Percentiles rank a stretch among this genome's conserved stretches.
Conservation (phyloP, 2,888 invertebrate genomes). For the Apamea monoglypha region DNA sequence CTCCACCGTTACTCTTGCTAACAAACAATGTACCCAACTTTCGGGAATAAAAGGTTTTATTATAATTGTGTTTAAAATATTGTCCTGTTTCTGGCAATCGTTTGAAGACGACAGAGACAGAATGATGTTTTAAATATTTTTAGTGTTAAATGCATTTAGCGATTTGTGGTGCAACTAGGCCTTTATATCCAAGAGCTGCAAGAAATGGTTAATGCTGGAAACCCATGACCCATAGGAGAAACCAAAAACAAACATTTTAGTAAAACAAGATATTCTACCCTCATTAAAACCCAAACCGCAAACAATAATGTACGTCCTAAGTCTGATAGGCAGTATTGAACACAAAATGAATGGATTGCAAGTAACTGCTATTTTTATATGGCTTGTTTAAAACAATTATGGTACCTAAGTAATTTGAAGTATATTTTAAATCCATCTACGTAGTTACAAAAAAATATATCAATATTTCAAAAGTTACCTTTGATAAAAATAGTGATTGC, state of each 20-base stretch:
- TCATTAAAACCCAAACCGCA: not conserved
- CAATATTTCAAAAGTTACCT: constrained; percentile 30
- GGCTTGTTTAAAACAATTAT: not conserved
- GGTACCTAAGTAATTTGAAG: not conserved
- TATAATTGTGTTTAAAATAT: too few species aligned
- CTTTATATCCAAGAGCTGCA: not conserved
- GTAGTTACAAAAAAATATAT: too few species aligned
- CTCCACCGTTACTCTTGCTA: too few species aligned
- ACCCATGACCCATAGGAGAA: not conserved
- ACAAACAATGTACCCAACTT: too few species aligned
- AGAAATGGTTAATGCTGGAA: not conserved
- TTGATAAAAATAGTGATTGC: constrained; percentile 13
- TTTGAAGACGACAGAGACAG: not conserved
- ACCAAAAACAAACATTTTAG: not conserved
- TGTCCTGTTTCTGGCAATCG: not conserved
- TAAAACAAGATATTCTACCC: not conserved
- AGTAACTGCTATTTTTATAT: not conserved
- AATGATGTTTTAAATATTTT: not conserved
- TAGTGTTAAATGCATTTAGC: not conserved
- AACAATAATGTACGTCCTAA: not conserved
- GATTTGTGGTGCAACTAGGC: not conserved
- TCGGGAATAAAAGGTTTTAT: too few species aligned
- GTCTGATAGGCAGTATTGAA: not conserved
- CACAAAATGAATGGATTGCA: not conserved
- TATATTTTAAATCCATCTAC: too few species aligned